Percentiles rank a stretch among this genome's conserved stretches.
Evolutionary conservation across 2,888 invertebrate species (phyloP).

Genomic region (Microctonus hyperodae): DNA sequence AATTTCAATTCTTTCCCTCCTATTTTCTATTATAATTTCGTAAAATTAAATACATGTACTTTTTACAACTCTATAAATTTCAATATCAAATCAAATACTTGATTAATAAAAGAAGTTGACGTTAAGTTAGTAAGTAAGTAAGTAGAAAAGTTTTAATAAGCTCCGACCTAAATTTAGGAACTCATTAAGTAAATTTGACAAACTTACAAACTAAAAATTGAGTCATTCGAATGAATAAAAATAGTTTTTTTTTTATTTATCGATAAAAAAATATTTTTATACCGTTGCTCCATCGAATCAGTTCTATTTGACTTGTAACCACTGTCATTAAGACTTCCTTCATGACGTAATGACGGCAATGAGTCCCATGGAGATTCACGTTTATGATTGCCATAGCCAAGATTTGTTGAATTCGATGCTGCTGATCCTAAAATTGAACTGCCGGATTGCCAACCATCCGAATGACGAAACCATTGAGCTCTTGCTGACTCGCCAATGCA

Average conservation of each 20-base stretch:
- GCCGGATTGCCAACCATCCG: constrained; percentile 85
- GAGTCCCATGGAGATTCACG: constrained; percentile 86
- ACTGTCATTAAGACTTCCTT: constrained; percentile 86
- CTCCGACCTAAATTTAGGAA: constrained; percentile 1
- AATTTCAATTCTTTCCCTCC: background rate
- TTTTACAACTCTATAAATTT: background rate
- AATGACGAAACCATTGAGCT: constrained; percentile 89
- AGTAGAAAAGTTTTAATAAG: constrained; percentile 20
- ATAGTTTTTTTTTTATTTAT: too few species aligned
- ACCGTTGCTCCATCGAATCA: constrained; percentile 89
- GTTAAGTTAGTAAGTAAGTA: too few species aligned
- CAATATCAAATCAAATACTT: background rate
- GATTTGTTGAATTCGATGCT: constrained; percentile 60
- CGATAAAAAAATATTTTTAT: constrained; percentile 43
- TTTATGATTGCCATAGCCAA: constrained; percentile 67
- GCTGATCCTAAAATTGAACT: constrained; percentile 75
- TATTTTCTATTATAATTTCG: background rate
- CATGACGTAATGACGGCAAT: constrained; percentile 83
- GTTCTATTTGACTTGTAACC: constrained; percentile 86
- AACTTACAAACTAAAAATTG: background rate
- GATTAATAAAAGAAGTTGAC: too few species aligned
- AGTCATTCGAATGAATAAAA: background rate
- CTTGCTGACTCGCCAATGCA: constrained; percentile 90
- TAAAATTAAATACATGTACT: background rate
- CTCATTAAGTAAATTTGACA: background rate